Evolutionary conservation across 2,888 invertebrate species (phyloP).

Genomic region (Steinernema hermaphroditum): DNA sequence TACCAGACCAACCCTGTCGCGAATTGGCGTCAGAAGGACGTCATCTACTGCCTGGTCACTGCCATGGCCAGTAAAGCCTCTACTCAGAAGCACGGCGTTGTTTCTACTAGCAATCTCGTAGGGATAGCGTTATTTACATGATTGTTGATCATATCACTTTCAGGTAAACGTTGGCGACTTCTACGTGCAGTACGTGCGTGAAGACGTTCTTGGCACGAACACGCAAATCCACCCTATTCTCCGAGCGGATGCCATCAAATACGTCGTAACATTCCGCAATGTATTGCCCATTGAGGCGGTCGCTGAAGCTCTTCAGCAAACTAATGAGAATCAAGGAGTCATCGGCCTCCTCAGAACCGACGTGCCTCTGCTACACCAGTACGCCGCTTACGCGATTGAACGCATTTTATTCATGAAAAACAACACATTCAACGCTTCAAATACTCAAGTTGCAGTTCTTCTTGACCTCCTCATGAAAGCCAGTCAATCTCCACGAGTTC

Average conservation of each 20-base stretch:
- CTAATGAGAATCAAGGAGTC: slow-evolving; percentile 35
- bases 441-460: slow-evolving; percentile 76
- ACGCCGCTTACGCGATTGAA: slow-evolving; percentile 89
- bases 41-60: slow-evolving; percentile 92
- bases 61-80: slow-evolving; percentile 87
- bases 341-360: slow-evolving; percentile 75
- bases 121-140: no score
- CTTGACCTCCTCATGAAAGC: slow-evolving; percentile 79
- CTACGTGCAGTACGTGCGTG: slow-evolving; percentile 81
- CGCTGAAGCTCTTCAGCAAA: slow-evolving; percentile 72
- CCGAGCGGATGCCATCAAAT: slow-evolving; percentile 94
- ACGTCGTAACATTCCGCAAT: slow-evolving; percentile 90
- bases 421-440: slow-evolving; percentile 71
- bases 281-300: slow-evolving; percentile 81
- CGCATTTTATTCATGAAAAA: slow-evolving; percentile 75
- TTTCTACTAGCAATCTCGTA: slow-evolving; percentile 55
- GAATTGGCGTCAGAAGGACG: slow-evolving; percentile 83
- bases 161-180: slow-evolving; percentile 84
- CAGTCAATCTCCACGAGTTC: slow-evolving; percentile 76
- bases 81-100: slow-evolving; percentile 74
- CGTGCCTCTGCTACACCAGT: slow-evolving; percentile 87
- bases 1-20: slow-evolving; percentile 77
- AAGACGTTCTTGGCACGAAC: slow-evolving; percentile 76
- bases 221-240: slow-evolving; percentile 71
- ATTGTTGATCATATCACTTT: slow-evolving; percentile 4